phyloP scores from a whole-genome alignment of 1,140 invertebrate genomes.

The Melanaphis sacchari region DNA sequence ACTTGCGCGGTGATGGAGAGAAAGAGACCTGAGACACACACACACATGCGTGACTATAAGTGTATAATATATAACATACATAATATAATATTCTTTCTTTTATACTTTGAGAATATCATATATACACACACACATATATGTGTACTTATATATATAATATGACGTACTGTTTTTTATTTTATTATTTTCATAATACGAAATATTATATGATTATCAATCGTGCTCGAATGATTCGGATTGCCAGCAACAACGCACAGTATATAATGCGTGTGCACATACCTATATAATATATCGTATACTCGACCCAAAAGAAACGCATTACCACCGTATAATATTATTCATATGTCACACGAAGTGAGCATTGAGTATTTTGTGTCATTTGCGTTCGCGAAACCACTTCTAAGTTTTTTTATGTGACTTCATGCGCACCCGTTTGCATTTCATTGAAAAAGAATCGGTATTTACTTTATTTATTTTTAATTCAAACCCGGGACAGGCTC shows the following conservation, averaged over 20 bases:
- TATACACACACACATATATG: too few species aligned
- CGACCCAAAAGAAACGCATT: background rate
- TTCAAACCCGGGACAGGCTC: background rate
- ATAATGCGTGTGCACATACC: background rate
- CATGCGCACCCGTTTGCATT: background rate
- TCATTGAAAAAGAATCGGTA: background rate
- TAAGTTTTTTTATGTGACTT: background rate
- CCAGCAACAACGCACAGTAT: background rate
- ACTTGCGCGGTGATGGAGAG: background rate
- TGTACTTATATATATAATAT: background rate
- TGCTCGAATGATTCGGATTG: conserved; percentile 12
- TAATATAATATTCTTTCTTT: background rate
- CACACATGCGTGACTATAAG: background rate
- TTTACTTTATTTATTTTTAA: conserved; percentile 12
- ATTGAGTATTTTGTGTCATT: background rate
- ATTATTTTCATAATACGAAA: background rate
- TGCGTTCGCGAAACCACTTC: background rate
- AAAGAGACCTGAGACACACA: background rate
- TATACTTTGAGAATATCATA: background rate
- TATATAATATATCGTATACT: background rate
- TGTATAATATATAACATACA: background rate
- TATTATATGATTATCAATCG: conserved; percentile 21
- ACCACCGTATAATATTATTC: background rate
- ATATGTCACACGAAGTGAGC: background rate
- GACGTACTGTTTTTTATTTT: background rate